phyloP scores from a whole-genome alignment of 1,140 invertebrate species.

The Drosophila ironensis region DNA sequence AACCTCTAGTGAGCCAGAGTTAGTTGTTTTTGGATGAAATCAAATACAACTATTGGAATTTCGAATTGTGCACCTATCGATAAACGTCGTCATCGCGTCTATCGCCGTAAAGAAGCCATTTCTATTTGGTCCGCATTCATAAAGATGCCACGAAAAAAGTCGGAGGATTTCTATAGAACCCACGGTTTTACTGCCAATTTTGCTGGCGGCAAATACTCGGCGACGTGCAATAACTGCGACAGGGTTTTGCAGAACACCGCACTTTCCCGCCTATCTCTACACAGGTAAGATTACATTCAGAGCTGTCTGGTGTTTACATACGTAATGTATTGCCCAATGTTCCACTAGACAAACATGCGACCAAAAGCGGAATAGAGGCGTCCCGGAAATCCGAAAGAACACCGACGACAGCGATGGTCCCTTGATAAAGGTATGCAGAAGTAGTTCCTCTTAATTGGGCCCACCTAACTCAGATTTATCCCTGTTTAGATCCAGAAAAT shows the following conservation, averaged over 20 bases:
- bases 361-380: background rate
- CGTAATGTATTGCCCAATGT: background rate
- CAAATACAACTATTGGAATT: background rate
- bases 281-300: conserved; percentile 24
- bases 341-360: conserved; percentile 30
- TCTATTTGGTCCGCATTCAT: background rate
- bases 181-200: conserved; percentile 25
- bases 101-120: conserved; percentile 23
- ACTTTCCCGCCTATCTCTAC: conserved; percentile 22
- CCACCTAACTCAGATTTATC: background rate
- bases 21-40: background rate
- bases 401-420: background rate
- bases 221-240: conserved; percentile 19
- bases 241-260: conserved; percentile 32
- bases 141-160: conserved; percentile 43
- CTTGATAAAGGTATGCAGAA: conserved; percentile 2
- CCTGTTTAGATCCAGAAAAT: conserved; percentile 15
- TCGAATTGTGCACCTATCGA: background rate
- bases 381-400: background rate
- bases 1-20: too few species aligned
- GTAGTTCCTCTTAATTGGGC: background rate
- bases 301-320: background rate
- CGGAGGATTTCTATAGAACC: conserved; percentile 29
- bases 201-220: conserved; percentile 27
- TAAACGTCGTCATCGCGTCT: background rate